Base-by-base conservation (phyloP, 2,797 vertebrate genomes). In the Sebastes umbrosus region DNA sequence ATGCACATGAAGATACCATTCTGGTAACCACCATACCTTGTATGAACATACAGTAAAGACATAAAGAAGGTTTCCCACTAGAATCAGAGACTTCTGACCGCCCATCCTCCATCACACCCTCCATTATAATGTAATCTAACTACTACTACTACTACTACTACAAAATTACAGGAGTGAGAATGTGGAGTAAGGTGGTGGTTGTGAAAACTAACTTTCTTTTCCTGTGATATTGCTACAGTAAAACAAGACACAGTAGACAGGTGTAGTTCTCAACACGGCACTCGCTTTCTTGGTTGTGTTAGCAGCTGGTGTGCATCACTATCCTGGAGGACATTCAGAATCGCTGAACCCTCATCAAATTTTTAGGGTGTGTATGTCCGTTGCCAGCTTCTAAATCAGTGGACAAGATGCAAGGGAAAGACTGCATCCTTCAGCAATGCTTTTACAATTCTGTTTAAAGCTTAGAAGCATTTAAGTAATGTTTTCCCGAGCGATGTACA, bases 101-200 rank as follows among this genome's bases (percentile, higher is more conserved):
- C 52, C n/a, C 20, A 54, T 34, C 55, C 18, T 54, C 22, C 31
- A 36, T 73, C 62, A 50, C 77, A 79, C 77, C 57, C 62, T 43
- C 65, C 7, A 34, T 39, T 6, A 69, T 2, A 25, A n/a, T 69
- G 34, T 50, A 75, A 79, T 72, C 52, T 63, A 62, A 82, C 66
- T 77, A 60, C 36, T 71, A 39, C 36, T 6, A 39, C 36, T 73
- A 54, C 31, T 71, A 39, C 36, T 6, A 39, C 36, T 73, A 54
- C 31, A 25, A 20, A 46, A 58, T 67, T 78, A 68, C 68, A 70
- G n/a, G 25, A 46, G 58, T 67, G 81, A 68, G 72, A 73, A 65
- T 9, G 6, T 22, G 13, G 16, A n/a, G 46, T 14, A 24, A 8
- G 32, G 52, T 39, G 25, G n/a, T n/a, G 39, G 9, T 60, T 59